Base-by-base conservation (phyloP, 2,797 vertebrate genomes). In the Helicolenus hilgendorfi region DNA sequence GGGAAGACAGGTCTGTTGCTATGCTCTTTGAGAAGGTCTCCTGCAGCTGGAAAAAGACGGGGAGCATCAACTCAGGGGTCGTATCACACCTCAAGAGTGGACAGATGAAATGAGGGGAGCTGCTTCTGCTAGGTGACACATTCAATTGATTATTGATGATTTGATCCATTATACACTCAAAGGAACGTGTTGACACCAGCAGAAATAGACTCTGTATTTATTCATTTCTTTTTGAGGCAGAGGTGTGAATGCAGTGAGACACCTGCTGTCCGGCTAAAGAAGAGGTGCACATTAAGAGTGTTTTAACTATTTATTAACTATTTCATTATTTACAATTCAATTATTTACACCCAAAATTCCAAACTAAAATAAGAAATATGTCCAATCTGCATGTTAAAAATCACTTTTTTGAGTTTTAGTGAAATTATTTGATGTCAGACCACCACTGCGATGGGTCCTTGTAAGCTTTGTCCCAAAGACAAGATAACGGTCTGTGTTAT, bases 1-100 rank as follows among this genome's bases (percentile, higher is more conserved):
- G 93, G 89, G 92, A 87, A 94, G 95, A 95, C 91, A 95, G 91
- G 95, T 97, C 96, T 97, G 97, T 97, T 97, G 97, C 97, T 97
- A 97, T 96, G 97, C 97, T 96, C 91, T 94, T 91, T 90, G 88
- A 96, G 95, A 95, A 96, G 90, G 89, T 88, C 90, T 95, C 90
- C 90, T 77, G 70, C 90, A 89, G 89, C 86, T 87, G 5, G 81
- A 79, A 75, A 87, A 83, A 89, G 84, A 78, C 79, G 58, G 80
- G 38, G 60, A 70, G 85, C 81, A 70, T 85, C 89, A 77, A 81
- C 86, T 79, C 70, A 78, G 89, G 85, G 84, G 85, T 91, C 80
- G 56, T 15, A 83, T 95, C 92, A 96, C 95, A 95, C 96, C 92
- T 96, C 86, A 77, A 31, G 79, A 94, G 72, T 93, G 94, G 94